Base-by-base conservation (phyloP, 2,888 invertebrate species). In the Athalia cordata region DNA sequence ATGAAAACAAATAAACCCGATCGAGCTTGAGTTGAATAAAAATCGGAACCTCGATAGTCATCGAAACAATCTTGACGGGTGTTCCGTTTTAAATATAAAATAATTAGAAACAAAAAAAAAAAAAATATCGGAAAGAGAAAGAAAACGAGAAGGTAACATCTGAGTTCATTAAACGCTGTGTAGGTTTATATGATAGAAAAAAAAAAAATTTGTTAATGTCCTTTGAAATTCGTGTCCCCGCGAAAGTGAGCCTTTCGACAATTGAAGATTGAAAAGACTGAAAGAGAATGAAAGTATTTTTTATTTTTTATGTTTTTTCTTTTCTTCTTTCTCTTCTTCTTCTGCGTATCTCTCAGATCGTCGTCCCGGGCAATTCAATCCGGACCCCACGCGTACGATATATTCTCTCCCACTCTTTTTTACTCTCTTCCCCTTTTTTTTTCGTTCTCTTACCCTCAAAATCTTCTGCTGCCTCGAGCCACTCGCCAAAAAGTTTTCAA, bases 281-380 rank as follows among this genome's bases (percentile, higher is more conserved):
- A 47, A 49, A 52, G 29, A 50, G 52, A 55, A 50, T 15, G 47
- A 68, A 68, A 55, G 55, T 55, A 7, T 55, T n/a, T 55, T 55
- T 55, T 29, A 29, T 29, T 0, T 29, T 29, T n/a, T n/a, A n/a
- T n/a, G n/a, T n/a, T 29, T 29, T 29, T 29, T 29, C 29, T 29
- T 2, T 52, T 52, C 47, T 66, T 15, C 13, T 66, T 29, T 2
- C 3, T 52, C 47, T 66, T 15, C 13, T 66, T 66, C 13, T 49
- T 66, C 49, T 13, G 13, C 68, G 7, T 7, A 61, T 4, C 61
- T 61, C 61, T 68, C 68, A 29, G 29, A 29, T 15, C 50, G 68
- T 68, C 55, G 52, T 68, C 68, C 68, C 68, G 43, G 68, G 52
- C 68, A 68, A 68, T 68, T 68, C n/a, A 68, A 68, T 68, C 68